Conservation (phyloP, 2,888 invertebrate species). For the Odiellus spinosus region DNA sequence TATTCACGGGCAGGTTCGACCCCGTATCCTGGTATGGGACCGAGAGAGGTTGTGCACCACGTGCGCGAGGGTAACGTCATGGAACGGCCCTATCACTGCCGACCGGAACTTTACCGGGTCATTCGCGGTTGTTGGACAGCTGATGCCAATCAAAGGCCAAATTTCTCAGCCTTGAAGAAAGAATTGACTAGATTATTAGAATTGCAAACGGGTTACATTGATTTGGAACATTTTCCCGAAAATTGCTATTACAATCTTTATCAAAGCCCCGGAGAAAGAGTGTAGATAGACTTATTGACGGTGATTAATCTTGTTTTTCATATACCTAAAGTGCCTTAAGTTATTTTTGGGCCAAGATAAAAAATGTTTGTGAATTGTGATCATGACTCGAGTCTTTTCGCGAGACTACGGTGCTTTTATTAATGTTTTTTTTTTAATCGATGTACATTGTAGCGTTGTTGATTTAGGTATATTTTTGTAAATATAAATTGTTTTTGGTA, state of each 20-base stretch:
- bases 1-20: constrained; percentile 66
- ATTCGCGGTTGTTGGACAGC: constrained; percentile 46
- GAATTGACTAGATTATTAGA: constrained; percentile 14
- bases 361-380: no score
- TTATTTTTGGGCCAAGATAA: no score
- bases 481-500: no score
- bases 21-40: constrained; percentile 69
- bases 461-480: no score
- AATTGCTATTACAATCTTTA: constrained; percentile 21
- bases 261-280: constrained; percentile 10
- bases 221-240: constrained; percentile 46
- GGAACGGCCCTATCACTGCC: constrained; percentile 61
- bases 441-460: no score
- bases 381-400: no score
- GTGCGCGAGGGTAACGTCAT: constrained; percentile 61
- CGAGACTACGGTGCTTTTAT: no score
- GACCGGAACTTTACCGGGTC: constrained; percentile 47
- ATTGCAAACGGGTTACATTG: constrained; percentile 41
- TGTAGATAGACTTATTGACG: background rate
- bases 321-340: no score
- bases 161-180: constrained; percentile 43
- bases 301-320: no score
- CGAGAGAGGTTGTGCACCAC: constrained; percentile 61
- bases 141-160: constrained; percentile 53
- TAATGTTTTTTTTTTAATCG: no score